Evolutionary conservation across 2,888 invertebrate species (phyloP).

Genomic region (Caenorhabditis virilis): DNA sequence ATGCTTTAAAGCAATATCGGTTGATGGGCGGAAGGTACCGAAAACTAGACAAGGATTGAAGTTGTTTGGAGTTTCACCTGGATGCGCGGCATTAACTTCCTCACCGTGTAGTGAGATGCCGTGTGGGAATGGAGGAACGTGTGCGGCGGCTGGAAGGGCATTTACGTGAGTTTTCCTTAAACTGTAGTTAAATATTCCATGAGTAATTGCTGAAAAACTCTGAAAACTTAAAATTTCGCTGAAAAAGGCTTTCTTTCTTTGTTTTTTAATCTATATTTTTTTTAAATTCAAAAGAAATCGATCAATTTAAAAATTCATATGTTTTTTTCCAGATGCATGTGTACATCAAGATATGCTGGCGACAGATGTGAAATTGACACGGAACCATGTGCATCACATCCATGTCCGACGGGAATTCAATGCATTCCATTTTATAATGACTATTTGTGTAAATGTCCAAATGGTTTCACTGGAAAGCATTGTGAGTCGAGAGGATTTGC

Average conservation of each 20-base stretch:
- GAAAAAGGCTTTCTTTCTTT: neutral
- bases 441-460: conserved; percentile 80
- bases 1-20: conserved; percentile 84
- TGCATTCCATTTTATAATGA: conserved; percentile 75
- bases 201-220: neutral
- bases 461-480: conserved; percentile 76
- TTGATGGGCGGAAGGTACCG: conserved; percentile 71
- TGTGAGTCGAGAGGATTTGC: conserved; percentile 73
- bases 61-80: conserved; percentile 36
- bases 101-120: conserved; percentile 46
- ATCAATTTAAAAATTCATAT: too few relatives aligned
- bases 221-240: neutral
- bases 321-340: conserved; percentile 77
- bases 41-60: conserved; percentile 49
- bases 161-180: conserved; percentile 31
- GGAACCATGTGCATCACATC: conserved; percentile 85
- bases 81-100: conserved; percentile 41
- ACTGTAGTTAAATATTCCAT: too few relatives aligned
- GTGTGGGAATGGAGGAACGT: conserved; percentile 43
- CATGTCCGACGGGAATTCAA: conserved; percentile 82
- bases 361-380: conserved; percentile 82
- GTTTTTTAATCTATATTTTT: too few relatives aligned
- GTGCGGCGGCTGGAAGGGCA: conserved; percentile 23
- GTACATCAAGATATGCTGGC: conserved; percentile 81
- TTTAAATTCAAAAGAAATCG: too few relatives aligned